Evolutionary conservation across 2,113 vertebrate genomes (phyloP), one percentile per base, ranked within the genome.

Genomic region (Podarcis cretensis): DNA sequence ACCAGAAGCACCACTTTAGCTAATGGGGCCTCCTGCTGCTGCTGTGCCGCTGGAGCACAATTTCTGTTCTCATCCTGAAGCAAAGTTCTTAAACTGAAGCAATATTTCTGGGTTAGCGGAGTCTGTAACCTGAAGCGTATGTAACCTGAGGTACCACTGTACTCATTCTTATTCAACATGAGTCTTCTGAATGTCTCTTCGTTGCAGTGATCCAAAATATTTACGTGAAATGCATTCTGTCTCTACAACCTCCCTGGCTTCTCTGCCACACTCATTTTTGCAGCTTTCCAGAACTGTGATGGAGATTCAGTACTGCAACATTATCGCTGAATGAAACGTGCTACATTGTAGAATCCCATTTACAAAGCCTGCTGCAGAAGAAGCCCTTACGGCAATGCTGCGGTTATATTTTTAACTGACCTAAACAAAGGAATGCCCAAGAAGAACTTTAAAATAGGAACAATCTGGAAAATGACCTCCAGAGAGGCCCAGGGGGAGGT

Each of bases 371-470:
- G 77, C 20, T 35, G 18, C 16, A 27, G 40, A 54, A 79, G 2
- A 74, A 30, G 35, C 20, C 2, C 16, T 32, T 48, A 25, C 13
- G 21, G 63, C 3, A 16, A 30, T 40, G 35, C 66, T 32, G 25
- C 16, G 30, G 40, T 59, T 85, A 35, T 43, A 65, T 71, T 79
- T n/a, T 54, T 65, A 71, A 85, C 23, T 69, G 23, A 81, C 54
- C 27, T 59, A 66, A 84, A 80, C 69, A 63, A 89, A 43, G 23
- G 35, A 80, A 71, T 87, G 43, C 74, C 37, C 54, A 35, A 25
- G 81, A 85, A 84, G 21, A 18, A 59, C 74, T 59, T 79, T 65
- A 80, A 78, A 79, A 84, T 37, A 66, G 48, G 75, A 84, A 37
- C 35, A 40, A 65, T 74, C 57, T 65, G 57, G 27, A 65, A 81